phyloP scores from a whole-genome alignment of 2,797 vertebrate species.

The Acropternis orthonyx region DNA sequence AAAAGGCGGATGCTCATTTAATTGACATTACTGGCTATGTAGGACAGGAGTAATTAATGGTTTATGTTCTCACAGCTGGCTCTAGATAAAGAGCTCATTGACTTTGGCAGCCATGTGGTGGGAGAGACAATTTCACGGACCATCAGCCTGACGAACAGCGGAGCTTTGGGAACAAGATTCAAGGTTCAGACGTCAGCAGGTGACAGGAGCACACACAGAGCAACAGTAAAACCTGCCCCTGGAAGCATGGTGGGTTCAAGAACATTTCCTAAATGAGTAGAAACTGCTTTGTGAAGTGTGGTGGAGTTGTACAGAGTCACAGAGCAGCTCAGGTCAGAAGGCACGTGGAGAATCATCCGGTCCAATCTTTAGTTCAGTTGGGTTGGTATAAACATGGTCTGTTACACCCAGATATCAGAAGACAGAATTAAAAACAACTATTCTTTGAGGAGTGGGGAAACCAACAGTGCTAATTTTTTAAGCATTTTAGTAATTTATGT shows the following conservation, averaged over 20 bases:
- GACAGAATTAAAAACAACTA: background rate
- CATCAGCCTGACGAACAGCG: constrained; percentile 87
- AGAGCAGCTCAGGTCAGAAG: background rate
- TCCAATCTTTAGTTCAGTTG: background rate
- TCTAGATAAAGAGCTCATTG: constrained; percentile 84
- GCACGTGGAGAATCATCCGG: background rate
- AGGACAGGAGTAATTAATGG: constrained; percentile 28
- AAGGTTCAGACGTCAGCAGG: constrained; percentile 67
- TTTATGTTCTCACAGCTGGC: constrained; percentile 79
- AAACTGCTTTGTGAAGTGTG: background rate
- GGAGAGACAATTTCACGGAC: constrained; percentile 84
- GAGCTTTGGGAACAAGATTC: constrained; percentile 85
- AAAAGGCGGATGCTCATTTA: background rate
- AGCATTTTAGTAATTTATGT: background rate
- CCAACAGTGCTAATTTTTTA: background rate
- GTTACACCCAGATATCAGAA: background rate
- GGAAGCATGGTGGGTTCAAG: constrained; percentile 63
- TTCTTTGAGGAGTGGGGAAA: background rate
- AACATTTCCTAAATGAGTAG: background rate
- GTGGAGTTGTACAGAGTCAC: background rate
- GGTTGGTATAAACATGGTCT: background rate
- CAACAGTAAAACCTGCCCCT: background rate
- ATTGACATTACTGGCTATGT: background rate
- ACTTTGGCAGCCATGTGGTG: constrained; percentile 88
- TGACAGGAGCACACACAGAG: constrained; percentile 8